Evolutionary conservation across 2,888 invertebrate species (phyloP), one percentile per base, ranked within the genome.

Genomic region (Opisthograptis luteolata): DNA sequence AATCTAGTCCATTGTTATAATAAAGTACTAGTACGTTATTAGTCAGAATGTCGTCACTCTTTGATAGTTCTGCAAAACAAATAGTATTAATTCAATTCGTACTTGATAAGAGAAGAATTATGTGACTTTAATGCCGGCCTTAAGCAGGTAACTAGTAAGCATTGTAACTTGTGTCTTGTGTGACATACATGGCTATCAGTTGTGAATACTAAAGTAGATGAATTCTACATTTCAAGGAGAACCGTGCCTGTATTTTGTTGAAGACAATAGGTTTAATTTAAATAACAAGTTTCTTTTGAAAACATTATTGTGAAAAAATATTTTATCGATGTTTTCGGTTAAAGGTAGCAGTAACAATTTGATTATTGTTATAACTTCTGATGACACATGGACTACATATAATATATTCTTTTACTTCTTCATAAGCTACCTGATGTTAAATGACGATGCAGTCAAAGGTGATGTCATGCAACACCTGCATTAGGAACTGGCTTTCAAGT

Each of bases 11-110:
- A 50, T 58, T 58, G 56, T 57, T 50, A 53, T 57, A 49, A 24
- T 46, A 49, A 55, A 25, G 12, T 24, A 39, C 34, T 25, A 31
- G 30, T 36, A n/a, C n/a, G n/a, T n/a, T n/a, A 41, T 56, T 52
- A 55, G 49, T 50, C 49, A 56, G 39, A 22, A 43, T 58, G 45
- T 52, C 50, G 55, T 58, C 55, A 61, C 44, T 39, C 43, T 37
- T 28, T 25, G 32, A 36, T 30, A 30, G 35, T 41, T 32, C 37
- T 52, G 42, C 43, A 27, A 45, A 55, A 42, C 41, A 28, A 15
- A 3, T 22, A 44, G 8, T n/a, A n/a, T n/a, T n/a, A n/a, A 22
- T 12, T 19, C 9, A n/a, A n/a, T n/a, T n/a, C n/a, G n/a, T 14
- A 15, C 6, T 5, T 36, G 36, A 46, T 40, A 32, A 14, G 19